Evolutionary conservation across 2,797 vertebrate genomes (phyloP).

Genomic region (Agapornis canus): DNA sequence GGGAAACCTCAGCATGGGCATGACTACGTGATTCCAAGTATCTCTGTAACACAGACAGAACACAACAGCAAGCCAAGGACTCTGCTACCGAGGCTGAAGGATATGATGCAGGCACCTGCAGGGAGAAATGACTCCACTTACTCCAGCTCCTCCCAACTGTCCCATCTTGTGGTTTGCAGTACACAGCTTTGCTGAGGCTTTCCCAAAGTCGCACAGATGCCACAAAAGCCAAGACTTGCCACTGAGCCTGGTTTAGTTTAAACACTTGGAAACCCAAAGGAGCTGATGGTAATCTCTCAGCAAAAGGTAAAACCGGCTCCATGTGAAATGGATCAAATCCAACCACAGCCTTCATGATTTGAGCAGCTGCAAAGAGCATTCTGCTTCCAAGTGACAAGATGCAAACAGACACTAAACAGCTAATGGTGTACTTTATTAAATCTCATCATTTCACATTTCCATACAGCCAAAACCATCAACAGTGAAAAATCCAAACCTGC

Average conservation of each 20-base stretch:
- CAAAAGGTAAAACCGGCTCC: neutral
- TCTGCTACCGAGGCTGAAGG: neutral
- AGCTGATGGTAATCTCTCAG: neutral
- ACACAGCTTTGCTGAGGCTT: neutral
- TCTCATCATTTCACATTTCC: neutral
- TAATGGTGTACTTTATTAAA: constrained; percentile 19
- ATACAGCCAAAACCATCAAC: neutral
- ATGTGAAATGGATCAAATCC: neutral
- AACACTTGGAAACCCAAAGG: neutral
- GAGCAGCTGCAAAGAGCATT: neutral
- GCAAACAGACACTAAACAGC: neutral
- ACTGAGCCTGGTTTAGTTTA: neutral
- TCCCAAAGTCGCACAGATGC: rapidly evolving
- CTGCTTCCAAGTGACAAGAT: neutral
- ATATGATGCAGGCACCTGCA: neutral
- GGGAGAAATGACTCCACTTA: neutral
- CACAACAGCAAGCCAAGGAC: neutral
- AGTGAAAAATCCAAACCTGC: neutral
- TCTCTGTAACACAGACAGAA: neutral
- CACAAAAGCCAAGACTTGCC: neutral
- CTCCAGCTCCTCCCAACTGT: neutral
- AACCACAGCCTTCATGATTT: neutral
- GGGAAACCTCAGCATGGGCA: neutral
- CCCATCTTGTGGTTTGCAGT: neutral
- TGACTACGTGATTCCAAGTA: neutral